Evolutionary conservation across 1,140 invertebrate species (phyloP).

Genomic region (Drosophila willistoni): DNA sequence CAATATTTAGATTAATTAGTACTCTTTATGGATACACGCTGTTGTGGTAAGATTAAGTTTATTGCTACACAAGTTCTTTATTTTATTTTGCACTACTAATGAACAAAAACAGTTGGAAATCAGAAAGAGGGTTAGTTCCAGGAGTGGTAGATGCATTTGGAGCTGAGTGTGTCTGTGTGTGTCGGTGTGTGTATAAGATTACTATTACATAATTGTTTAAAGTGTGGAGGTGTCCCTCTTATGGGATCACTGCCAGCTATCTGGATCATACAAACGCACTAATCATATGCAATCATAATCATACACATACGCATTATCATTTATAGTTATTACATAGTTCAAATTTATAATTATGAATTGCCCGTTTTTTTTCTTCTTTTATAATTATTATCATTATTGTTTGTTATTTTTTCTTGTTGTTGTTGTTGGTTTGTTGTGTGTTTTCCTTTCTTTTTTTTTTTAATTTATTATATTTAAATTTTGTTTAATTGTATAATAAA

Average conservation of each 20-base stretch:
- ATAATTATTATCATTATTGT: constrained; percentile 58
- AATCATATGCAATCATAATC: constrained; percentile 27
- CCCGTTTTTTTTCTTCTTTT: constrained; percentile 19
- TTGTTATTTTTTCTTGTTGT: constrained; percentile 41
- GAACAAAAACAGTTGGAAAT: constrained; percentile 69
- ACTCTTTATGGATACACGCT: constrained; percentile 63
- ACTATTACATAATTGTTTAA: constrained; percentile 69
- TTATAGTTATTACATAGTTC: constrained; percentile 76
- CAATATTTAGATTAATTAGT: constrained; percentile 55
- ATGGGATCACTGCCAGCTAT: constrained; percentile 41
- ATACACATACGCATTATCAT: constrained; percentile 50
- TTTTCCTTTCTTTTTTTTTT: constrained; percentile 71
- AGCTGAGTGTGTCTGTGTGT: constrained; percentile 12
- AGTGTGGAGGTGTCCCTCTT: constrained; percentile 46
- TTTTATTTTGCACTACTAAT: constrained; percentile 74
- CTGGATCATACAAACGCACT: constrained; percentile 56
- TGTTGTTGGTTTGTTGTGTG: constrained; percentile 57
- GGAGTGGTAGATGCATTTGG: constrained; percentile 14
- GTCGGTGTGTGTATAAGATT: constrained; percentile 11
- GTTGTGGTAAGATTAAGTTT: constrained; percentile 76
- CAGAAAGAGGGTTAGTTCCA: constrained; percentile 59
- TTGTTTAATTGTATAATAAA: constrained; percentile 83
- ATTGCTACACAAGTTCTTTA: constrained; percentile 68
- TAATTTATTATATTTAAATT: constrained; percentile 82
- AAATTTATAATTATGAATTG: constrained; percentile 36